A percentile compares a stretch with the other conserved stretches of the same genome.
Conservation (phyloP, 2,888 invertebrate genomes). For the Bombyx huttoni region DNA sequence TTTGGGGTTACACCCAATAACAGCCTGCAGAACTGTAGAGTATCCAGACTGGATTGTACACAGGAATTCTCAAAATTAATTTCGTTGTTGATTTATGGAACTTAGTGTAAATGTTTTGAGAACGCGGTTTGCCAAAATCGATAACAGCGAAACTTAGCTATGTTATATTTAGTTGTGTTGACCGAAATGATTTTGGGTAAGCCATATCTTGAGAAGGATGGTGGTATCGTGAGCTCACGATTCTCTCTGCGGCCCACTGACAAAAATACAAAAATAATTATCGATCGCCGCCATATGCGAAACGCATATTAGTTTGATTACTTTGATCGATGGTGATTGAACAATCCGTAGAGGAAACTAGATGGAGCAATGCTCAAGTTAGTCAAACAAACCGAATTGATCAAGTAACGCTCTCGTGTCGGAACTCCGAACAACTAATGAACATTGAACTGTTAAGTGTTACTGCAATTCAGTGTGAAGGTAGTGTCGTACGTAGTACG, state of each 20-base stretch:
- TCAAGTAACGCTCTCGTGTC: conserved; percentile 4
- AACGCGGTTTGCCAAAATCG: neutral
- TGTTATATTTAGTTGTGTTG: neutral
- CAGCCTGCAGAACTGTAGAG: neutral
- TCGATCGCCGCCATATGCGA: neutral
- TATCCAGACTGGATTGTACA: neutral
- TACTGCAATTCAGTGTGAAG: conserved; percentile 15
- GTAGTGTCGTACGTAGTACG: neutral
- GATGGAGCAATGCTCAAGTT: conserved; percentile 7
- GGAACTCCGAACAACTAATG: conserved; percentile 25
- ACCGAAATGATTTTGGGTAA: neutral
- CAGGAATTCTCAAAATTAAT: neutral
- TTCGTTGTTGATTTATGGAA: neutral
- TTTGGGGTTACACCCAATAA: neutral
- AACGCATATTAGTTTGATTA: neutral
- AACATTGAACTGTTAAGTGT: conserved; percentile 21
- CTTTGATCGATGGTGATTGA: conserved; percentile 15
- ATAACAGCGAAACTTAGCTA: neutral
- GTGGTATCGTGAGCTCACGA: too few relatives aligned
- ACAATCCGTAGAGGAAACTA: conserved; percentile 8
- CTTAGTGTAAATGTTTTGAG: neutral
- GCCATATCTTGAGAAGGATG: neutral
- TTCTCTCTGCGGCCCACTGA: neutral
- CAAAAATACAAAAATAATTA: neutral
- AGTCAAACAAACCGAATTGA: conserved; percentile 14